Percentiles rank a stretch among this genome's conserved stretches.
phyloP scores from a whole-genome alignment of 1,140 invertebrate species.

The Magallana ariakensis region DNA sequence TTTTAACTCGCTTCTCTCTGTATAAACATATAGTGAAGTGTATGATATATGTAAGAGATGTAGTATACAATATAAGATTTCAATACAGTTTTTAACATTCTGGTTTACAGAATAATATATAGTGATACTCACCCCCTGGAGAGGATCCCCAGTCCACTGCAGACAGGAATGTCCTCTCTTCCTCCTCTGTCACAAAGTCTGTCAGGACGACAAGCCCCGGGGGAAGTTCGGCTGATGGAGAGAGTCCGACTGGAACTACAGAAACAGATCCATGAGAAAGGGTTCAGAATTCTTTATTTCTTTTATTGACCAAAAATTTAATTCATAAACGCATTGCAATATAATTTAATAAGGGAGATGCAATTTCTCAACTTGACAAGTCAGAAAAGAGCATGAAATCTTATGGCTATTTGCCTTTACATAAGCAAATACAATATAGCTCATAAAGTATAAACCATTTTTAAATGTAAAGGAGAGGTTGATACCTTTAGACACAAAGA shows the following conservation, averaged over 20 bases:
- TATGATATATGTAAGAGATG: no score
- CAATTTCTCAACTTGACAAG: no score
- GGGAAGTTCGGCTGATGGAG: constrained; percentile 80
- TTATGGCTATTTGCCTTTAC: no score
- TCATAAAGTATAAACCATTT: no score
- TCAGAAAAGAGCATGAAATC: no score
- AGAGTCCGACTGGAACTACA: constrained; percentile 65
- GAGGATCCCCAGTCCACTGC: constrained; percentile 83
- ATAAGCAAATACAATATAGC: no score
- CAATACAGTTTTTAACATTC: no score
- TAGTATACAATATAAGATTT: no score
- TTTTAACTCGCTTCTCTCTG: constrained; percentile 81
- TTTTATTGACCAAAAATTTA: not conserved
- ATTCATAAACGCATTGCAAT: not conserved
- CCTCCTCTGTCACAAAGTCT: constrained; percentile 87
- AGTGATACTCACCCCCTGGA: not conserved
- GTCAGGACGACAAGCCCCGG: constrained; percentile 86
- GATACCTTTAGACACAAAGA: constrained; percentile 83
- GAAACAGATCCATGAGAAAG: not conserved
- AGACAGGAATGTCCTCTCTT: constrained; percentile 86
- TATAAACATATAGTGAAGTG: not conserved
- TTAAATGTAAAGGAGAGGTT: no score
- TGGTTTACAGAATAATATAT: not conserved
- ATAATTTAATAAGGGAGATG: no score
- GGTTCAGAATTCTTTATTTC: no score